Evolutionary conservation across 1,140 invertebrate genomes (phyloP).

Genomic region (Aleiodes sp.): DNA sequence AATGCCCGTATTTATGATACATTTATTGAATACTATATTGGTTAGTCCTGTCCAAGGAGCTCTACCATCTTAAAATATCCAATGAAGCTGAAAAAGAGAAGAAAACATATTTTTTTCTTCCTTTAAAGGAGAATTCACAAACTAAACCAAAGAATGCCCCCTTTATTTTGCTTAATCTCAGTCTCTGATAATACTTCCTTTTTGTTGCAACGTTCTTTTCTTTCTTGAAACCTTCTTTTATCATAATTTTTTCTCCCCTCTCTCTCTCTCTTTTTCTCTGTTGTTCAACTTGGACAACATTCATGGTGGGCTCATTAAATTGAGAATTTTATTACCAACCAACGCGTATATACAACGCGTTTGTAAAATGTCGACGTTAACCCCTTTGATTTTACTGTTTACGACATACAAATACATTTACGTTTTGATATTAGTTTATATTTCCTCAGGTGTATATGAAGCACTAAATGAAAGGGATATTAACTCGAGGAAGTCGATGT

Average conservation of each 20-base stretch:
- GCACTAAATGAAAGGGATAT: background rate
- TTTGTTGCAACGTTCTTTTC: background rate
- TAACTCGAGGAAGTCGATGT: background rate
- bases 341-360: background rate
- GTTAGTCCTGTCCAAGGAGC: background rate
- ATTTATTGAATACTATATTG: slow-evolving; percentile 38
- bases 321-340: slow-evolving; percentile 15
- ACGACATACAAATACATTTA: slow-evolving; percentile 19
- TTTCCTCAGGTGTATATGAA: slow-evolving; percentile 3
- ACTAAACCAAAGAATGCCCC: background rate
- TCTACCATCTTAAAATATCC: background rate
- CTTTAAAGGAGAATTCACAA: no score
- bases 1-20: slow-evolving; percentile 38
- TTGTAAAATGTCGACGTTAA: slow-evolving; percentile 16
- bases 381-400: slow-evolving; percentile 31
- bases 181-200: background rate
- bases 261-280: background rate
- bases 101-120: no score
- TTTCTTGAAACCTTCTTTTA: background rate
- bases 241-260: no score
- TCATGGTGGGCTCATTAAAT: slow-evolving; percentile 24
- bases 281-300: slow-evolving; percentile 13
- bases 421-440: slow-evolving; percentile 21
- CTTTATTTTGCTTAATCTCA: background rate
- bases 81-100: no score